A percentile compares a stretch with the other conserved stretches of the same genome.
phyloP scores from a whole-genome alignment of 1,140 invertebrate genomes.

The Drosophila serrata region DNA sequence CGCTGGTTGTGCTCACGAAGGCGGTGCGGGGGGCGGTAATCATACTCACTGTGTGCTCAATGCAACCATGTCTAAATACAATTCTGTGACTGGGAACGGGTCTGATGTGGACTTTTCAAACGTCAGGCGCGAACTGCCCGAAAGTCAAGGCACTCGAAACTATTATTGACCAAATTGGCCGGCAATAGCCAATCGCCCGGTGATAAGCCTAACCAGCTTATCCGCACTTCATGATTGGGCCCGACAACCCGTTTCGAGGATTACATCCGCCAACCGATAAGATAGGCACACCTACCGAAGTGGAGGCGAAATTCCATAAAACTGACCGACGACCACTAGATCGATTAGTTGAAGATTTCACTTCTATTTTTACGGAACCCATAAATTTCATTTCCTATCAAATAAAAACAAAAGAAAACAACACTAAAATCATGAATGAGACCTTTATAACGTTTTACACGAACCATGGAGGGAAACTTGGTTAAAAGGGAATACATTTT shows the following conservation, averaged over 20 bases:
- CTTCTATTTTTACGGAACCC: constrained; percentile 13
- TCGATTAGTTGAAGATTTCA: neutral
- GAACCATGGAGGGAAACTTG: constrained; percentile 4
- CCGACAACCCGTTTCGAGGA: too few relatives aligned
- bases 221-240: constrained; percentile 19
- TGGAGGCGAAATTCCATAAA: constrained; percentile 1
- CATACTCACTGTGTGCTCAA: constrained; percentile 32
- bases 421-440: neutral
- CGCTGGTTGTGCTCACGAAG: neutral
- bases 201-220: constrained; percentile 29
- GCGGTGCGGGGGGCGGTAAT: neutral
- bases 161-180: constrained; percentile 29
- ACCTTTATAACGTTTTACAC: neutral
- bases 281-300: constrained; percentile 7
- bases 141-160: constrained; percentile 8
- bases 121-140: constrained; percentile 16
- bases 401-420: neutral
- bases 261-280: constrained; percentile 25
- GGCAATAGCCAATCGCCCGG: constrained; percentile 2
- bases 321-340: neutral
- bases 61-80: constrained; percentile 35
- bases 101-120: constrained; percentile 1
- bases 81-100: neutral
- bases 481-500: neutral
- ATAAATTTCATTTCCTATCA: constrained; percentile 23